Conservation (phyloP, 2,888 invertebrate species). For the Scelioninae gen. 1 region DNA sequence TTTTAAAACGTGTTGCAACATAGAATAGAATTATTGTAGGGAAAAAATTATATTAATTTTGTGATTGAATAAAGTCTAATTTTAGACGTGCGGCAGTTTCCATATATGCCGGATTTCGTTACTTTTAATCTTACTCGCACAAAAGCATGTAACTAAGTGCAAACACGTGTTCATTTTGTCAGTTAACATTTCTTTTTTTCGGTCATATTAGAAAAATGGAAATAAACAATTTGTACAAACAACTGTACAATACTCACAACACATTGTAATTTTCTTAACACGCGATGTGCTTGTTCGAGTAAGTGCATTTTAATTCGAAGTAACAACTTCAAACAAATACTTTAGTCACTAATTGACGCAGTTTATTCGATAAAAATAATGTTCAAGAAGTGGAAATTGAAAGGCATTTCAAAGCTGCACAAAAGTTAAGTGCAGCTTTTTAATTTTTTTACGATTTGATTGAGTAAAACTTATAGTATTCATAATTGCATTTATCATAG, state of each 20-base stretch:
- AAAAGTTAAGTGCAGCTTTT: too few relatives aligned
- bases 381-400: too few relatives aligned
- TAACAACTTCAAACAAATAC: neutral
- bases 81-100: constrained; percentile 7
- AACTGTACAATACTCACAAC: neutral
- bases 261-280: constrained; percentile 5
- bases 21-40: neutral
- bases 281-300: constrained; percentile 1
- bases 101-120: constrained; percentile 19
- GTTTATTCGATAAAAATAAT: too few relatives aligned
- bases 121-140: constrained; percentile 31
- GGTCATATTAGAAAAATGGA: constrained; percentile 14
- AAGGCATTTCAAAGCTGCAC: too few relatives aligned
- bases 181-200: constrained; percentile 14
- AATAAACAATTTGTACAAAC: constrained; percentile 10
- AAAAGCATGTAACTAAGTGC: constrained; percentile 26
- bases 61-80: constrained; percentile 42
- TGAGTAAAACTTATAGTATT: too few relatives aligned
- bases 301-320: neutral
- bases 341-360: neutral
- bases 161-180: constrained; percentile 31
- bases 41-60: constrained; percentile 40
- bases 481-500: too few relatives aligned
- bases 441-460: too few relatives aligned
- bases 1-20: constrained; percentile 4